Evolutionary conservation across 1,140 invertebrate species (phyloP).

Genomic region (Scaptomyza graminum): DNA sequence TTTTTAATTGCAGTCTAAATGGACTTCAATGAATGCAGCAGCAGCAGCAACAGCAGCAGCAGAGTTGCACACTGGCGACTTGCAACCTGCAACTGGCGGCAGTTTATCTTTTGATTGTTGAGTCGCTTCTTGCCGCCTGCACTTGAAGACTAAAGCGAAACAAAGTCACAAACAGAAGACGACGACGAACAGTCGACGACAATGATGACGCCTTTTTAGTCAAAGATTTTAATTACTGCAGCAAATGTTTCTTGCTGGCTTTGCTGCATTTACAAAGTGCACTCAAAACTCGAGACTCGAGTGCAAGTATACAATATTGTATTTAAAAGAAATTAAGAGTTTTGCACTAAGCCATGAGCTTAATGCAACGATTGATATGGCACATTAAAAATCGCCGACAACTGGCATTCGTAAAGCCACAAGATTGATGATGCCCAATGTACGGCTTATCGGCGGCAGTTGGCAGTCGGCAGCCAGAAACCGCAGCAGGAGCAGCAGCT

Average conservation of each 20-base stretch:
- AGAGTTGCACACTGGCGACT: conserved; percentile 31
- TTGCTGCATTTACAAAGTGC: conserved; percentile 42
- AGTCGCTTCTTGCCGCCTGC: conserved; percentile 39
- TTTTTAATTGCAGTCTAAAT: conserved; percentile 83
- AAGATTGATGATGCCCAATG: conserved; percentile 74
- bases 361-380: conserved; percentile 75
- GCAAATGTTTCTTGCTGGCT: conserved; percentile 46
- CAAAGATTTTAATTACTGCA: conserved; percentile 76
- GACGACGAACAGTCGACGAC: conserved; percentile 17
- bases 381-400: conserved; percentile 71
- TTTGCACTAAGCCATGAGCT: conserved; percentile 32
- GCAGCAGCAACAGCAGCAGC: conserved; percentile 41
- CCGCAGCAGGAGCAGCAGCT: conserved; percentile 50
- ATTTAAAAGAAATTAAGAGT: conserved; percentile 77
- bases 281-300: conserved; percentile 32
- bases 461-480: conserved; percentile 19
- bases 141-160: conserved; percentile 60
- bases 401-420: conserved; percentile 56
- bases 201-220: conserved; percentile 65
- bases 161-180: conserved; percentile 59
- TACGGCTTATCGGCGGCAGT: conserved; percentile 41
- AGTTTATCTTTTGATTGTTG: conserved; percentile 81
- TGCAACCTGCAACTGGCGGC: conserved; percentile 58
- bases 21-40: conserved; percentile 79
- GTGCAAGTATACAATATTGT: conserved; percentile 29